Percentiles rank a stretch among this genome's conserved stretches.
Conservation (phyloP, 2,888 invertebrate genomes). For the Limenitis arthemis region DNA sequence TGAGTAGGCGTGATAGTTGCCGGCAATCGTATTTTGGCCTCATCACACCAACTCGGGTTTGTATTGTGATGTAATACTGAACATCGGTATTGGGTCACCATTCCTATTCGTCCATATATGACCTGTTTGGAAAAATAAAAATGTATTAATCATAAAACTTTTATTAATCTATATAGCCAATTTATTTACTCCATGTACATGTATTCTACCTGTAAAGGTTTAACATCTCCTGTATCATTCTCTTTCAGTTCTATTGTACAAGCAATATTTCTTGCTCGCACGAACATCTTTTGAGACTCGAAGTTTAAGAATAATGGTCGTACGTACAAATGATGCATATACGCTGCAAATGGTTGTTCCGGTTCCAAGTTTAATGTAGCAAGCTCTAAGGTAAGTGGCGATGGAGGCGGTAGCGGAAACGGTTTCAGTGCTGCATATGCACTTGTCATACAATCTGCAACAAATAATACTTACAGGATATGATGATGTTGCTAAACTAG, state of each 20-base stretch:
- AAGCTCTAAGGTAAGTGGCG: conserved; percentile 86
- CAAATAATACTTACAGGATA: neutral
- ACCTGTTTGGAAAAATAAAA: conserved; percentile 34
- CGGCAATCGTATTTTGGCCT: conserved; percentile 93
- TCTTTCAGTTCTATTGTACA: conserved; percentile 92
- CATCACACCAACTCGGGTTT: conserved; percentile 92
- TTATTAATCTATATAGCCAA: neutral
- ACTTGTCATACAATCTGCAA: conserved; percentile 85
- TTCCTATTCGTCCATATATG: conserved; percentile 60
- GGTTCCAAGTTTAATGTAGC: conserved; percentile 83
- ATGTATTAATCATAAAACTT: neutral
- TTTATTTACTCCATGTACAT: neutral
- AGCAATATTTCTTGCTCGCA: conserved; percentile 94
- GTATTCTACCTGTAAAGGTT: conserved; percentile 77
- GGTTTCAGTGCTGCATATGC: conserved; percentile 88
- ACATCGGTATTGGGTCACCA: conserved; percentile 79
- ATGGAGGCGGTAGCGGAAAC: conserved; percentile 84
- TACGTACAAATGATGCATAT: conserved; percentile 92
- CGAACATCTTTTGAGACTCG: conserved; percentile 92
- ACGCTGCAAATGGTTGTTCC: conserved; percentile 87
- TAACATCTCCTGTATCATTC: conserved; percentile 75
- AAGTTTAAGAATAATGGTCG: conserved; percentile 90
- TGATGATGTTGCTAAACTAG: neutral
- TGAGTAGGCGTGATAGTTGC: conserved; percentile 87
- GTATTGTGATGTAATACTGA: conserved; percentile 92